These are phyloP conservation scores for Acleris laterana DNA, from an alignment of 2,888 invertebrate species.

Conservation along the genomic window DNA sequence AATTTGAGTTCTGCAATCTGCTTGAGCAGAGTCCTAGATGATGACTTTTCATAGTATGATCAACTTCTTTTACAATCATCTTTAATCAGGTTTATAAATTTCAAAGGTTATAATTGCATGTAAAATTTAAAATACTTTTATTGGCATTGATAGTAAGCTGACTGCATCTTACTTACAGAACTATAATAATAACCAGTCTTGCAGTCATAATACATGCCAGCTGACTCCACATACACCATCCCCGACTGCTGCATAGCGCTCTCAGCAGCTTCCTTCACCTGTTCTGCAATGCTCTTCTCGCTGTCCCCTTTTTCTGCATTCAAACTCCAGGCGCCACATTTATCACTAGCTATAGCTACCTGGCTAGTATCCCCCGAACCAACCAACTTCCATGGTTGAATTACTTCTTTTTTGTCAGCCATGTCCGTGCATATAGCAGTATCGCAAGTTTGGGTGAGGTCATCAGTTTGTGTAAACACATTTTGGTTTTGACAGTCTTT, in stretches of 20 bases:
- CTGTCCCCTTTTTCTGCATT: constrained; percentile 50
- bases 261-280: constrained; percentile 91
- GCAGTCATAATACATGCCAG: constrained; percentile 95
- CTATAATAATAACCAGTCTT: constrained; percentile 96
- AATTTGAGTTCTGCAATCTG: no score
- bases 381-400: constrained; percentile 28
- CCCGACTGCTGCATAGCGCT: constrained; percentile 89
- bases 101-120: no score
- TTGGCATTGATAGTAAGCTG: neutral
- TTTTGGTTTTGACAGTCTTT: neutral
- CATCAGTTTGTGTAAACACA: constrained; percentile 51
- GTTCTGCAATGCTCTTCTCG: constrained; percentile 86
- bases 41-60: no score
- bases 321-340: constrained; percentile 56
- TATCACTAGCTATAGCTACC: constrained; percentile 1
- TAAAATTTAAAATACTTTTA: neutral
- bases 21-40: no score
- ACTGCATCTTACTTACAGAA: constrained; percentile 85
- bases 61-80: no score
- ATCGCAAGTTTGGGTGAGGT: constrained; percentile 14
- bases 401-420: constrained; percentile 26
- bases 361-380: constrained; percentile 25
- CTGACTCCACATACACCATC: constrained; percentile 93
- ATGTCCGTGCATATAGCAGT: constrained; percentile 12
- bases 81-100: no score